These are phyloP conservation scores for Dasypus novemcinctus DNA, from an alignment of 2,113 vertebrate species.

Conservation along the genomic window DNA sequence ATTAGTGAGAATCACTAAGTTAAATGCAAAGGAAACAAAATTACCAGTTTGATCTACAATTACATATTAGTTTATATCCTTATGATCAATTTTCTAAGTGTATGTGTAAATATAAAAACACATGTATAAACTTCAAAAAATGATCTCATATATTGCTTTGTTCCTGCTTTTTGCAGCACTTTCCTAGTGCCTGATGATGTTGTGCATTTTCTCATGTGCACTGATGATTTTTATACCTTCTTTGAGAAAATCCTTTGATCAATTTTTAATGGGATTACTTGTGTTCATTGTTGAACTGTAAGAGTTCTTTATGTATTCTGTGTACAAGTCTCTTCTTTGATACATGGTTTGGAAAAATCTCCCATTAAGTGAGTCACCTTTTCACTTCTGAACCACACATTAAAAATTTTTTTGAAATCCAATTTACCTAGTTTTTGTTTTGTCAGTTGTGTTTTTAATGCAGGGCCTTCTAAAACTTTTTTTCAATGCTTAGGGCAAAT, in stretches of 20 bases:
- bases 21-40: conserved; percentile 5
- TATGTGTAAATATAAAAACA: neutral
- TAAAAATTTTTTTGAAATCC: neutral
- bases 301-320: too few species aligned
- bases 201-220: too few species aligned
- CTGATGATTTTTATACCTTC: too few species aligned
- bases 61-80: neutral
- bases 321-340: too few species aligned
- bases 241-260: too few species aligned
- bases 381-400: neutral
- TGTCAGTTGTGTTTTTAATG: neutral
- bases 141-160: neutral
- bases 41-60: neutral
- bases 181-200: too few species aligned
- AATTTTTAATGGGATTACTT: too few species aligned
- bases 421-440: neutral
- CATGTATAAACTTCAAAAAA: neutral
- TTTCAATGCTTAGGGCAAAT: neutral
- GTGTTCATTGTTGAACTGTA: too few species aligned
- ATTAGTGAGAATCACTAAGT: neutral
- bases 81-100: neutral
- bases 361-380: too few species aligned
- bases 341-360: neutral
- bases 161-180: too few species aligned
- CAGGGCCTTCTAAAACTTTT: neutral